phyloP scores from a whole-genome alignment of 2,888 invertebrate species.

The Drosophila ezoana region DNA sequence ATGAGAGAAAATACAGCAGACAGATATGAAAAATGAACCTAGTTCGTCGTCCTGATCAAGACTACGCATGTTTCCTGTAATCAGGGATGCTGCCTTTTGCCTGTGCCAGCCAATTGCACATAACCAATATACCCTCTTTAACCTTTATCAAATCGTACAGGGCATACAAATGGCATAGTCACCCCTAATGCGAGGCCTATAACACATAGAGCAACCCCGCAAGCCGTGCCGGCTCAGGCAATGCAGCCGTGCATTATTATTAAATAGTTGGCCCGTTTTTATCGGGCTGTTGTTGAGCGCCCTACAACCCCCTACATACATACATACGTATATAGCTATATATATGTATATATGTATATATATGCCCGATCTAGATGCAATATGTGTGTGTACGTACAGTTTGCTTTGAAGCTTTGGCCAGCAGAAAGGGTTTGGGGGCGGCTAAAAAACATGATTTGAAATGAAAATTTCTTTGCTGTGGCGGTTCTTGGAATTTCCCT shows the following conservation, averaged over 20 bases:
- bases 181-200: slow-evolving; percentile 53
- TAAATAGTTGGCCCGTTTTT: slow-evolving; percentile 49
- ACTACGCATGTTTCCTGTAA: no score
- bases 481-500: slow-evolving; percentile 61
- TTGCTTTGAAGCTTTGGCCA: slow-evolving; percentile 36
- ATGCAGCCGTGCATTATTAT: slow-evolving; percentile 55
- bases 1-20: no score
- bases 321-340: not conserved
- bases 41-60: no score
- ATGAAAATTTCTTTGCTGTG: slow-evolving; percentile 54
- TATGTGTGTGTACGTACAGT: slow-evolving; percentile 33
- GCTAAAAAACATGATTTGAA: slow-evolving; percentile 48
- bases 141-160: no score
- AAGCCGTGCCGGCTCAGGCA: slow-evolving; percentile 13
- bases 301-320: slow-evolving; percentile 8
- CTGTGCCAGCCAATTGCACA: no score
- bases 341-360: no score
- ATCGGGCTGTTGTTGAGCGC: slow-evolving; percentile 17
- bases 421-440: not conserved
- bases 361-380: slow-evolving; percentile 28
- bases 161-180: slow-evolving; percentile 55
- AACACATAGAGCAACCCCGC: slow-evolving; percentile 29
- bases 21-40: no score
- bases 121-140: no score
- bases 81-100: no score